Conservation (phyloP, 2,888 invertebrate genomes). For the Pachycephus smyrnensis region DNA sequence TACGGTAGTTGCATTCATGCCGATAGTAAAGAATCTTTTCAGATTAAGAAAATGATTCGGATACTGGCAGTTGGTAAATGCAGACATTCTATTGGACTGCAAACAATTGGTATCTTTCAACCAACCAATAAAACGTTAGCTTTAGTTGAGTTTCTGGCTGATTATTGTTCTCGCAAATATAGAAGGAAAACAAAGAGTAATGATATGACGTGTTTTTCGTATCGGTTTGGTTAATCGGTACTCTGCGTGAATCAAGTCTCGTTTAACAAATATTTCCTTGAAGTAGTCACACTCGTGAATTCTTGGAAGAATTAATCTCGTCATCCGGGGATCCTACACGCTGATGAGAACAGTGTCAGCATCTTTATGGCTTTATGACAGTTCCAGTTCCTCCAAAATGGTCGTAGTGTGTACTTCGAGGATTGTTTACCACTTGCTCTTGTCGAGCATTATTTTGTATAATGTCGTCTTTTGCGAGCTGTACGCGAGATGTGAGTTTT, state of each 20-base stretch:
- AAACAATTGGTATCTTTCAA: background rate
- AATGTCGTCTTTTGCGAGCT: constrained; percentile 5
- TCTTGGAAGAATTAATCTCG: background rate
- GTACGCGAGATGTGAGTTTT: constrained; percentile 36
- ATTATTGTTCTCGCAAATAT: background rate
- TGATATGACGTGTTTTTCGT: background rate
- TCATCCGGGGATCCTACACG: background rate
- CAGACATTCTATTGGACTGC: background rate
- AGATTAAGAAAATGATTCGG: background rate
- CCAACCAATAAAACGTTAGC: background rate
- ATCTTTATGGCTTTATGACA: constrained; percentile 26
- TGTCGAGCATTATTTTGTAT: constrained; percentile 15
- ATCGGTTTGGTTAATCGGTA: background rate
- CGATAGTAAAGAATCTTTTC: background rate
- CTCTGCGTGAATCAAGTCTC: background rate
- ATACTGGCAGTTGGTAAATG: background rate
- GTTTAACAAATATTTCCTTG: background rate
- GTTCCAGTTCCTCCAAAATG: constrained; percentile 41
- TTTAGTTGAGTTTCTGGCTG: background rate
- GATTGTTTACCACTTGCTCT: constrained; percentile 31
- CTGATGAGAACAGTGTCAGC: background rate
- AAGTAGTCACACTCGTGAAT: background rate
- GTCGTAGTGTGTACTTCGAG: constrained; percentile 23
- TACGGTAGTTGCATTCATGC: background rate
- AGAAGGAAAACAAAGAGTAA: background rate